These are phyloP conservation scores for Asarcornis scutulata DNA, from an alignment of 2,113 vertebrate species.

Conservation along the genomic window DNA sequence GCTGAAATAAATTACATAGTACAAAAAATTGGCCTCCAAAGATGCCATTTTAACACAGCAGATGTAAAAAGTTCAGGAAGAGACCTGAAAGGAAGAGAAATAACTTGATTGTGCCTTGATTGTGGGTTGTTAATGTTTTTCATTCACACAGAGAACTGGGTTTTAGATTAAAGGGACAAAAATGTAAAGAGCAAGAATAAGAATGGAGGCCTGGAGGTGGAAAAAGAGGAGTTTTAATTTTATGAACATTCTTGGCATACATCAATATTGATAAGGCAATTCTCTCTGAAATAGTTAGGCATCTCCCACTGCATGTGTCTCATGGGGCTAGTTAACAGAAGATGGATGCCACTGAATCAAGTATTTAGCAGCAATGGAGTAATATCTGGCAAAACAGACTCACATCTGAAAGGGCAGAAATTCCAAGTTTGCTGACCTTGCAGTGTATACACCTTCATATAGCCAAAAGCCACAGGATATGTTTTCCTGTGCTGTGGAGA, in stretches of 20 bases:
- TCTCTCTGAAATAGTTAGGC: background rate
- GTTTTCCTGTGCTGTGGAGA: background rate
- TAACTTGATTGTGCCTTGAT: background rate
- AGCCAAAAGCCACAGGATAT: background rate
- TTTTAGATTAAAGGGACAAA: background rate
- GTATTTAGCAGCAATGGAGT: background rate
- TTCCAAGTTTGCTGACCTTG: background rate
- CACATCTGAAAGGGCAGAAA: background rate
- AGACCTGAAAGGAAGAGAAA: background rate
- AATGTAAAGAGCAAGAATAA: background rate
- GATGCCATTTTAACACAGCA: background rate
- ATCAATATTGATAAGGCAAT: background rate
- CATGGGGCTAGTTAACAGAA: background rate
- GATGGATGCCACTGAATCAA: background rate
- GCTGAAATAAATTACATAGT: background rate
- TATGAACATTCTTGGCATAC: background rate
- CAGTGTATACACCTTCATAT: background rate
- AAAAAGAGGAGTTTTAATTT: background rate
- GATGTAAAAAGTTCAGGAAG: background rate
- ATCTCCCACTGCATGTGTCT: background rate
- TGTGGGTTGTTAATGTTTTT: background rate
- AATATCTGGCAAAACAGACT: background rate
- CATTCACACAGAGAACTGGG: background rate
- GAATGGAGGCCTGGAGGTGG: background rate
- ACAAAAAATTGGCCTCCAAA: background rate